These are phyloP conservation scores for Dipodomys merriami DNA, from an alignment of 2,113 vertebrate species.

Conservation along the genomic window DNA sequence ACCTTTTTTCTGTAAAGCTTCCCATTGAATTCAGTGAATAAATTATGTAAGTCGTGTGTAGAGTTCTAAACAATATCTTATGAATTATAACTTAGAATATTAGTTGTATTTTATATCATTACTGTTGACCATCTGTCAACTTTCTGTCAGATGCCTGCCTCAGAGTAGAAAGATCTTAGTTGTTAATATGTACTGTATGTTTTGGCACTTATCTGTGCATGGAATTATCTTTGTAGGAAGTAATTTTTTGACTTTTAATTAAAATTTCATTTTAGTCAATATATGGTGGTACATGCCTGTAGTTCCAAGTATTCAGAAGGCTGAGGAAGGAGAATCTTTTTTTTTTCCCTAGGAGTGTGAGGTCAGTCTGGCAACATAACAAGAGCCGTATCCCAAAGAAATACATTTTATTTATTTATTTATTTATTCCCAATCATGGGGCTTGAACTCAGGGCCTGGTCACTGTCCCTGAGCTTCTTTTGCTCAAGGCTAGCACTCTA, in stretches of 20 bases:
- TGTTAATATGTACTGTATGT: neutral
- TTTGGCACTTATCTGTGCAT: conserved; percentile 16
- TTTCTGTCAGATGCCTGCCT: conserved; percentile 24
- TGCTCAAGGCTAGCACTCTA: no score
- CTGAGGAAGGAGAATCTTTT: neutral
- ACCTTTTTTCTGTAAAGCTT: neutral
- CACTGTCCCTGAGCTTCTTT: no score
- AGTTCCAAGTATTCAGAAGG: neutral
- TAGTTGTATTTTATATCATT: conserved; percentile 50
- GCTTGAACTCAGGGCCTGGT: no score
- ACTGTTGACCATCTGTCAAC: neutral
- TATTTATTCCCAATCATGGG: no score
- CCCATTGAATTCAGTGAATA: conserved; percentile 14
- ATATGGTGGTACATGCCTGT: neutral
- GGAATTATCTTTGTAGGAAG: conserved; percentile 22
- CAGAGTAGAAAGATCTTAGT: conserved; percentile 39
- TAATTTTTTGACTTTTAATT: neutral
- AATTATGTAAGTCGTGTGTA: neutral
- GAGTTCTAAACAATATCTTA: conserved; percentile 47
- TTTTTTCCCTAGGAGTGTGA: neutral
- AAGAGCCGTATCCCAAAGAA: neutral
- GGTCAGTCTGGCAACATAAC: neutral
- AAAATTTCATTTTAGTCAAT: neutral
- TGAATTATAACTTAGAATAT: conserved; percentile 25
- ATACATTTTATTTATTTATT: neutral